Evolutionary conservation across 2,113 vertebrate genomes (phyloP).

Genomic region (Taxidea taxus): DNA sequence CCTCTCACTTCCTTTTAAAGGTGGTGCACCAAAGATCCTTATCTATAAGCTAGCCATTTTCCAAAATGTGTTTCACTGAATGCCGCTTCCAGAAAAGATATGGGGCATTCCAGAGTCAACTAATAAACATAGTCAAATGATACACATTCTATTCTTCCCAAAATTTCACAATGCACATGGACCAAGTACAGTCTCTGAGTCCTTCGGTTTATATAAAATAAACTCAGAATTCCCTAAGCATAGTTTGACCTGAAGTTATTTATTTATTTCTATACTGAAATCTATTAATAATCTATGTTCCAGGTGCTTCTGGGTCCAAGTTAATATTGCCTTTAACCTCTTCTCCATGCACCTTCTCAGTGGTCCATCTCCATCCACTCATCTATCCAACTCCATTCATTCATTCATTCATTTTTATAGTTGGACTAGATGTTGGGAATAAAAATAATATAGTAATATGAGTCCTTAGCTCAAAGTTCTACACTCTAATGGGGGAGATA

Average conservation of each 20-base stretch:
- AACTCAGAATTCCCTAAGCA: background rate
- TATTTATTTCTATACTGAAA: background rate
- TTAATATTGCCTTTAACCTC: background rate
- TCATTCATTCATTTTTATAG: background rate
- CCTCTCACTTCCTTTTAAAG: background rate
- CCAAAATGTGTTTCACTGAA: background rate
- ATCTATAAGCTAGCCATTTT: background rate
- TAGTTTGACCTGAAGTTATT: background rate
- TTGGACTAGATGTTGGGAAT: background rate
- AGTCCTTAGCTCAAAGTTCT: background rate
- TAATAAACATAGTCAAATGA: background rate
- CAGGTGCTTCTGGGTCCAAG: background rate
- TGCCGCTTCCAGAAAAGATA: background rate
- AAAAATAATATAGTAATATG: background rate
- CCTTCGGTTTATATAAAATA: background rate
- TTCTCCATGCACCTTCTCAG: background rate
- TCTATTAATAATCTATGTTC: background rate
- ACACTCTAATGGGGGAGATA: background rate
- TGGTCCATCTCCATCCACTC: background rate
- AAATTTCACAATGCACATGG: background rate
- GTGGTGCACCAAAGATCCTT: fast-evolving
- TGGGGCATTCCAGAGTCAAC: background rate
- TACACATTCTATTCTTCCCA: background rate
- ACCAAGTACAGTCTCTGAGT: background rate
- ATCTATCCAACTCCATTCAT: background rate